A percentile compares a stretch with the other conserved stretches of the same genome.
phyloP scores from a whole-genome alignment of 1,140 invertebrate genomes.

The Bombus picipes region DNA sequence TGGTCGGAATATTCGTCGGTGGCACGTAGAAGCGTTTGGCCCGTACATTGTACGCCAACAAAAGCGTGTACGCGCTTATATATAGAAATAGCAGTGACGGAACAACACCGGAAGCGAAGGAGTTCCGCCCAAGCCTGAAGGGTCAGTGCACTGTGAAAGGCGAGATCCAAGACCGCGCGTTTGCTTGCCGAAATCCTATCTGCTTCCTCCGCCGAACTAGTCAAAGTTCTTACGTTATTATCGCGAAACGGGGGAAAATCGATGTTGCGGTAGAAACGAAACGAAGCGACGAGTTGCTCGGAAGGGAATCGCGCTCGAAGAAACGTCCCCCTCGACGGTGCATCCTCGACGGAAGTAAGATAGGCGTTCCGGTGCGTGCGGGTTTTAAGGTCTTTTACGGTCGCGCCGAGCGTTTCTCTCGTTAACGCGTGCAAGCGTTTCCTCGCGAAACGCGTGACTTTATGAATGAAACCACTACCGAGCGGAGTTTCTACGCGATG shows the following conservation, averaged over 20 bases:
- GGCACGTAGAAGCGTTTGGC: constrained; percentile 4
- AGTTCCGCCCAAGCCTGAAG: constrained; percentile 80
- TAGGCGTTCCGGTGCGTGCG: constrained; percentile 39
- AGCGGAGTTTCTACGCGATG: constrained; percentile 66
- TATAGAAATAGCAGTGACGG: constrained; percentile 79
- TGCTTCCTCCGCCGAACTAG: too few relatives aligned
- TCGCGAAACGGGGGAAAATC: not conserved
- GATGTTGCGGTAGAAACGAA: not conserved
- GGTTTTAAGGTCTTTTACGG: constrained; percentile 52
- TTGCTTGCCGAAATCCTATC: constrained; percentile 33
- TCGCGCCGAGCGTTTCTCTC: constrained; percentile 60
- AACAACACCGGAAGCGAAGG: constrained; percentile 80
- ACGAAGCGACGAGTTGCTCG: not conserved
- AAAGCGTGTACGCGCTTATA: constrained; percentile 64
- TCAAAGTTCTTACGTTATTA: too few relatives aligned
- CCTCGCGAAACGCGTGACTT: constrained; percentile 75
- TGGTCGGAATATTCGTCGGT: constrained; percentile 23
- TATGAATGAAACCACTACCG: constrained; percentile 81
- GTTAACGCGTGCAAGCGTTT: constrained; percentile 69
- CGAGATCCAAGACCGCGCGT: constrained; percentile 54
- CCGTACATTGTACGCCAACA: constrained; percentile 35
- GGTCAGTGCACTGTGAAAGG: constrained; percentile 79
- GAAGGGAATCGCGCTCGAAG: not conserved
- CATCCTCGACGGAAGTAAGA: constrained; percentile 32
- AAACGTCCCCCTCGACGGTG: not conserved